phyloP scores from a whole-genome alignment of 2,113 vertebrate species.

The Balaeniceps rex region DNA sequence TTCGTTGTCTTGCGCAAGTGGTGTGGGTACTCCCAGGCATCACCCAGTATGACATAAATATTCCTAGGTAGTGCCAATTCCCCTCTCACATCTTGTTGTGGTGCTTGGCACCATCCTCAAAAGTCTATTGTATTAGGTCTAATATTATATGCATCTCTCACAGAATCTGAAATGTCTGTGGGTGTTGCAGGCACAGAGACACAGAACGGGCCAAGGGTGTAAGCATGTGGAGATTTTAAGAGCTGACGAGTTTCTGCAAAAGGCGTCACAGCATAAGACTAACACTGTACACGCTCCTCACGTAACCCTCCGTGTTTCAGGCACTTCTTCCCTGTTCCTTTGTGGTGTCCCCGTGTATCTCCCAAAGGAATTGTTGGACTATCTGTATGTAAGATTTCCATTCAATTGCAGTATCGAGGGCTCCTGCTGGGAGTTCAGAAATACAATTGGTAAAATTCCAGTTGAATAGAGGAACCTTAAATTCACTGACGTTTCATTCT shows the following conservation, averaged over 20 bases:
- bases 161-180: neutral
- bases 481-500: neutral
- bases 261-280: neutral
- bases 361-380: neutral
- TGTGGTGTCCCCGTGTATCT: neutral
- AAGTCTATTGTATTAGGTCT: neutral
- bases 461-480: neutral
- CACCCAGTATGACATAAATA: neutral
- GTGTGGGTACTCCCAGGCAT: neutral
- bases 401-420: neutral
- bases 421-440: constrained; percentile 28
- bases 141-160: neutral
- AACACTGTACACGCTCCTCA: neutral
- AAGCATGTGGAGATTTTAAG: neutral
- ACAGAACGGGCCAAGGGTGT: neutral
- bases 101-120: neutral
- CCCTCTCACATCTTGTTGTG: neutral
- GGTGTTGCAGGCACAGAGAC: neutral
- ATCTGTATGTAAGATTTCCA: neutral
- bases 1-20: fast-evolving
- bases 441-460: constrained; percentile 8
- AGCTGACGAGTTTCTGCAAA: constrained; percentile 1
- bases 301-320: neutral
- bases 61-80: neutral
- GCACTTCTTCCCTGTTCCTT: neutral